Base-by-base conservation (phyloP, 2,888 invertebrate genomes). In the Molorchus minor region DNA sequence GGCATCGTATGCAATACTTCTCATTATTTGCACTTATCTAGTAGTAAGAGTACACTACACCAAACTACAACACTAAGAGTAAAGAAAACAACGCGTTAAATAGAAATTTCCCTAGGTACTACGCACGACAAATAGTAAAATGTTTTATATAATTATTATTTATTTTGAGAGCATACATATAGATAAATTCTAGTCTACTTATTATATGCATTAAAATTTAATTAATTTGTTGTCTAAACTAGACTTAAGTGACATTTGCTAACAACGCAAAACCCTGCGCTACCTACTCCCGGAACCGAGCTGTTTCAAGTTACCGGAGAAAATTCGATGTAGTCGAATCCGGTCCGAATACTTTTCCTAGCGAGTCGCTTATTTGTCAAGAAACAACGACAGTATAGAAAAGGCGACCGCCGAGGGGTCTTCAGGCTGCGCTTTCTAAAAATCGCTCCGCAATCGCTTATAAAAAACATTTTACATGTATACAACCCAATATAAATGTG, bases 401-500 rank as follows among this genome's bases (percentile, higher is more conserved):
- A 5, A 3, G 25, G 3, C 25, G 25, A 25, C 25, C 25, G 8
- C 25, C 25, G 25, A 25, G 16, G 19, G 54, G 25, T 25, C 73
- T 71, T 73, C 71, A 75, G 72, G 71, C 74, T 73, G 74, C 73
- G 68, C 52, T 59, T 55, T 44, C 61, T 43, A 47, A 41, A 57
- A 64, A 61, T 62, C 69, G 70, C 70, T 67, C 67, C 67, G 40
- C 54, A 67, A 71, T 71, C 74, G 72, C 73, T 68, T 33, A 33
- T 8, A 56, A 53, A 58, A 64, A 67, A 68, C 43, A 46, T 49
- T 63, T 70, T 58, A 59, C 65, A 69, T 71, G 62, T 72, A 75
- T 74, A 77, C 77, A 77, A 77, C 76, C 75, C 76, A 76, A 73
- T 72, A 64, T 69, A 72, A 74, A 74, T 72, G 71, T 76, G 73